phyloP scores from a whole-genome alignment of 2,888 invertebrate species.

The Rhingia rostrata region DNA sequence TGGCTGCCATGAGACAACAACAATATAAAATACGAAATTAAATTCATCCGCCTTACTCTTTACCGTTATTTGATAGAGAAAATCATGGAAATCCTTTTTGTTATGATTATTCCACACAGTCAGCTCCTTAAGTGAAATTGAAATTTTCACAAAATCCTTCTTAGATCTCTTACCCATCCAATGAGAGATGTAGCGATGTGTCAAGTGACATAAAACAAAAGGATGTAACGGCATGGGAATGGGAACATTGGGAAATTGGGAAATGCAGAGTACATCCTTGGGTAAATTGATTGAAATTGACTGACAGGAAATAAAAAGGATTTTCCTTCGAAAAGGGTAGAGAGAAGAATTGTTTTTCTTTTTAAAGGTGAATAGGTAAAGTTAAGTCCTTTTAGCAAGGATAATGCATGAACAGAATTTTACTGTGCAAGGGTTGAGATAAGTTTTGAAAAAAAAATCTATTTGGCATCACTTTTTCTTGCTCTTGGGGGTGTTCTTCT shows the following conservation, averaged over 20 bases:
- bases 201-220: conserved; percentile 1
- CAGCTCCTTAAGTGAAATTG: conserved; percentile 22
- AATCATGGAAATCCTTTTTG: conserved; percentile 22
- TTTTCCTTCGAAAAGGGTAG: neutral
- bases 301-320: conserved; percentile 53
- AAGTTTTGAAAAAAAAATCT: conserved; percentile 39
- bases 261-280: conserved; percentile 34
- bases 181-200: conserved; percentile 1
- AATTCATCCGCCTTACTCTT: conserved; percentile 1
- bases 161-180: conserved; percentile 8
- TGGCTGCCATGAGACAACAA: conserved; percentile 46
- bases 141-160: conserved; percentile 28
- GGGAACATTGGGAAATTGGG: conserved; percentile 31
- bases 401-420: conserved; percentile 48
- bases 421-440: conserved; percentile 42
- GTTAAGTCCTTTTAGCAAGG: conserved; percentile 1
- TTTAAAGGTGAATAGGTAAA: neutral
- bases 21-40: conserved; percentile 32
- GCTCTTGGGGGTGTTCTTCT: neutral
- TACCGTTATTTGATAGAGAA: neutral
- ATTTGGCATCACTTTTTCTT: neutral
- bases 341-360: neutral
- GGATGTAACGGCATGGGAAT: neutral
- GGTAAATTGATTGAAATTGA: conserved; percentile 58
- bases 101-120: conserved; percentile 33